Base-by-base conservation (phyloP, 2,888 invertebrate species). In the Psylliodes chrysocephalus region DNA sequence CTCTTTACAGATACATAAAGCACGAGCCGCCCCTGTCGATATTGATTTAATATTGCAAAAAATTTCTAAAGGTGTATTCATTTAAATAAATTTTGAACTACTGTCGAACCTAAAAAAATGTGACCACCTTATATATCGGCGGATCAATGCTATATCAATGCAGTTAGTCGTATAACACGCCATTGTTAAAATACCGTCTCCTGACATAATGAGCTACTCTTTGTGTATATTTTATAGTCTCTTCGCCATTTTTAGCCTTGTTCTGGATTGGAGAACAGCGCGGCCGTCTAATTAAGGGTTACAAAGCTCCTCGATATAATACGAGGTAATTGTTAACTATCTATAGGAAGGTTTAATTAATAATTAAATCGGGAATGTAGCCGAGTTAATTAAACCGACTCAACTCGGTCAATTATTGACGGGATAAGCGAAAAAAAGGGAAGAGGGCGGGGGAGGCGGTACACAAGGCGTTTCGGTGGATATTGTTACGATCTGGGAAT, bases 201-300 rank as follows among this genome's bases (percentile, higher is more conserved):
- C 74, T 75, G 77, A 77, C 77, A 78, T 81, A 81, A 81, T 80
- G 80, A 80, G 79, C 76, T 74, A 74, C 77, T 78, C 79, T 75
- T 78, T 77, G 78, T 80, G 77, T 79, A 80, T 56, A 60, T 80
- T 81, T 79, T 80, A 79, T 78, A 76, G 78, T 72, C 77, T 74
- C 75, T 75, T 77, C 76, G 78, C 78, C 78, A 78, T 80, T 81
- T 80, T 79, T 79, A 78, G 78, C 71, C 76, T 76, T 75, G 77
- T 75, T 75, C 71, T 68, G 75, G 70, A 73, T 72, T 71, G 71
- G 71, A 75, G 71, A 75, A 71, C 71, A 69, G 72, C 77, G 51
- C 70, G 67, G 54, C 72, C 71, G 76, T 76, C 77, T 79, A 78
- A 79, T 79, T 79, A 79, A 68, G 65, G 70, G 69, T 49, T 56